Base-by-base conservation (phyloP, 2,797 vertebrate genomes). In the Myotis pilosus region DNA sequence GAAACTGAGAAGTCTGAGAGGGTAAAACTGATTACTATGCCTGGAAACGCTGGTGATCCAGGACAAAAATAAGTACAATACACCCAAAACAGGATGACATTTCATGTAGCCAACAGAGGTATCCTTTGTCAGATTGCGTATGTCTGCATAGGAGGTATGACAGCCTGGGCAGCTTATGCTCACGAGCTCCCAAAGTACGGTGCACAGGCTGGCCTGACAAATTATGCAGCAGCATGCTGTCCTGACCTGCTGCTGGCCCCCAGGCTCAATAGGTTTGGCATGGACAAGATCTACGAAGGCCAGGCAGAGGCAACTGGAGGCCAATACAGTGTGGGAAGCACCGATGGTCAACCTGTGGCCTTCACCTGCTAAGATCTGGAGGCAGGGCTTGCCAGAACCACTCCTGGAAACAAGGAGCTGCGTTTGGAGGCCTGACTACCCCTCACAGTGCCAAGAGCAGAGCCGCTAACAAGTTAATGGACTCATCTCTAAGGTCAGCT, bases 181-280 rank as follows among this genome's bases (percentile, higher is more conserved):
- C 75, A 5, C 4, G 11, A 25, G 15, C 49, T 53, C 75, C 74
- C 30, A 11, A 23, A 8, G n/a, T 2, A 1, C 4, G 7, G 75
- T 1, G 20, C 5, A 49, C 20, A 23, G 68, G 75, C n/a, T 5
- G 49, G n/a, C 20, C 75, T 8, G 49, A 15, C 75, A 36, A 6
- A 10, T 36, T 3, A 22, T 0, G 5, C 19, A 16, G 71, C 25
- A 30, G 71, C 4, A 0, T 2, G 8, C 0, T 5, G 15, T 17
- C 2, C 8, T 4, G 25, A 16, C 41, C 71, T 9, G 71, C 71
- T 20, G 47, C 72, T 6, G 17, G 44, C 25, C 36, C n/a, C 0
- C 74, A 8, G 30, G 74, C 49, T 76, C 49, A 11, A 0, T 7
- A 13, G 49, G 47, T 51, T 47, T 53, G 47, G 19, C 30, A n/a